These are phyloP conservation scores for Mormyrus lacerda DNA, from an alignment of 2,113 vertebrate species.

Conservation along the genomic window DNA sequence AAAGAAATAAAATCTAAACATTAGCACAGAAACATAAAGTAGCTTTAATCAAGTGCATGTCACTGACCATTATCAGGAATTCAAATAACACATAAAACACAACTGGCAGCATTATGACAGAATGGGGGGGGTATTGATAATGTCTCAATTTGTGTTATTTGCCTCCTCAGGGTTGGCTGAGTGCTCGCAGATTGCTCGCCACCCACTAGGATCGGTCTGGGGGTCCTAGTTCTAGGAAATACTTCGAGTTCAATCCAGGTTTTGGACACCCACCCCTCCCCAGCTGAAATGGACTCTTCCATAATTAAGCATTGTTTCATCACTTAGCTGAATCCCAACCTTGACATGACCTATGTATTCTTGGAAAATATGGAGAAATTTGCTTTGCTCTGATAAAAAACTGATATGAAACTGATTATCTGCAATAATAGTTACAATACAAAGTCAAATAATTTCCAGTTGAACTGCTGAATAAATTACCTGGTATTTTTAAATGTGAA, in stretches of 20 bases:
- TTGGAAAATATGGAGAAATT: background rate
- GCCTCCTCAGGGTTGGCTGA: background rate
- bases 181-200: background rate
- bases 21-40: background rate
- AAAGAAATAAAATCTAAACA: background rate
- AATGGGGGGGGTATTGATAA: too few species aligned
- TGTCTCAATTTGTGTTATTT: background rate
- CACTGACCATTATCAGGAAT: background rate
- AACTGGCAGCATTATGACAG: background rate
- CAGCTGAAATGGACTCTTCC: slow-evolving; percentile 1
- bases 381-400: background rate
- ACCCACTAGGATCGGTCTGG: background rate
- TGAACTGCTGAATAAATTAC: background rate
- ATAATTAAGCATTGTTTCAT: background rate
- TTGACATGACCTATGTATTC: background rate
- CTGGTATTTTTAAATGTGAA: background rate
- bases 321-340: background rate
- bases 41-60: background rate
- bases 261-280: background rate
- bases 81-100: background rate
- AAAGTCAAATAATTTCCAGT: background rate
- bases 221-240: too few species aligned
- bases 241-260: background rate
- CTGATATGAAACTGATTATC: background rate
- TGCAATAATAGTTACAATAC: background rate